Conservation (phyloP, 2,797 vertebrate species). For the Eptatretus atami region DNA sequence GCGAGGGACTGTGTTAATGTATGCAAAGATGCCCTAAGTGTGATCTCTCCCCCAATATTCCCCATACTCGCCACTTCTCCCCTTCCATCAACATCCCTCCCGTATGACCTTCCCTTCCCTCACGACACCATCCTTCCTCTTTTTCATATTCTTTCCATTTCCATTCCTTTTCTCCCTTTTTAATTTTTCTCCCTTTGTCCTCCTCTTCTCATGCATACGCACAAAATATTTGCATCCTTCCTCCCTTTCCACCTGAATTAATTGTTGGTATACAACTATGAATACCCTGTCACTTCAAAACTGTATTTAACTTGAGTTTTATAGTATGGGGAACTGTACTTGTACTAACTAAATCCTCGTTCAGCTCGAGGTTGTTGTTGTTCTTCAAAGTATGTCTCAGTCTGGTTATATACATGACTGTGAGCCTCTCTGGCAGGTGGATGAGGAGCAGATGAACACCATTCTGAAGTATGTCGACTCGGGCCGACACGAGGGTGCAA, state of each 20-base stretch:
- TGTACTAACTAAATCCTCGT: no score
- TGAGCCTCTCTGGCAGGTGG: conserved; percentile 21
- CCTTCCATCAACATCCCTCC: neutral
- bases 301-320: no score
- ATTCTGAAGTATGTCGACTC: conserved; percentile 48
- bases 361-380: no score
- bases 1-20: neutral
- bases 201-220: neutral
- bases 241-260: neutral
- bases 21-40: neutral
- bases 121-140: neutral
- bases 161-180: neutral
- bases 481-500: conserved; percentile 56
- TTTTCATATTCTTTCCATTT: neutral
- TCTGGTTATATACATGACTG: no score
- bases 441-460: conserved; percentile 64
- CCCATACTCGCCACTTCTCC: neutral
- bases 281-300: no score
- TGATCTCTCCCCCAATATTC: neutral
- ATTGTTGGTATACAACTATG: no score
- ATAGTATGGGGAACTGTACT: no score
- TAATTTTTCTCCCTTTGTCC: neutral
- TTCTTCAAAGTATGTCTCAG: no score
- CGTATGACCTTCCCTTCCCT: neutral
- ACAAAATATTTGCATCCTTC: neutral